Evolutionary conservation across 2,888 invertebrate genomes (phyloP), one percentile per base, ranked within the genome.

Genomic region (Drosophila prostipennis): DNA sequence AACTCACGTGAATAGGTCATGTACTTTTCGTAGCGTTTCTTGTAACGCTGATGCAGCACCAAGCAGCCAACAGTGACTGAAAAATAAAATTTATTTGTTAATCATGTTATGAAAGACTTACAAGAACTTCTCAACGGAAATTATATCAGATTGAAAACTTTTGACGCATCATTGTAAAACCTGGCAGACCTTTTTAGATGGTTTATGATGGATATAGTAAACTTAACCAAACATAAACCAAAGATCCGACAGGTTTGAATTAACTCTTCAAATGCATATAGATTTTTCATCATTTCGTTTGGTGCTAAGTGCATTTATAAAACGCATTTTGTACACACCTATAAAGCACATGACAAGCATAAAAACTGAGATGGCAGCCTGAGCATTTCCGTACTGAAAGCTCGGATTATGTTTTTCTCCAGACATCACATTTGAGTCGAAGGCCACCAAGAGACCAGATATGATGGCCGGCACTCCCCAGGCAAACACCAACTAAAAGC

Each of bases 41-140:
- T 94, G 90, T 96, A 96, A 37, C 98, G 93, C 87, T 97, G 96
- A 92, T 97, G 96, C 60, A 98, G 91, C 34, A 97, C 95, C 64
- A 98, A 93, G 86, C 96, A 96, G 1, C 96, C 96, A 4, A 96
- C 94, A 0, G 97, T 96, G 51, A 97, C 96, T 95, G 91, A 6
- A 93, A 75, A 59, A 8, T 32, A 8, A 36, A 6, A 4, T 2
- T 13, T 0, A 29, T 16, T 13, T 52, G 16, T 26, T 6, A 4
- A 83, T 72, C 63, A 14, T 2, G 7, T 48, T 6, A 10, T 3
- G 0, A 63, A 36, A 14, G 0, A 13, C 1, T 0, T 23, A 3
- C 3, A 43, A 11, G 2, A 13, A 43, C 6, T 23, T 7, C 7
- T 3, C 6, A 16, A 14, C 2, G 16, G 8, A 37, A 1, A 4